phyloP scores from a whole-genome alignment of 2,113 vertebrate species.

The Coreoperca whiteheadi region DNA sequence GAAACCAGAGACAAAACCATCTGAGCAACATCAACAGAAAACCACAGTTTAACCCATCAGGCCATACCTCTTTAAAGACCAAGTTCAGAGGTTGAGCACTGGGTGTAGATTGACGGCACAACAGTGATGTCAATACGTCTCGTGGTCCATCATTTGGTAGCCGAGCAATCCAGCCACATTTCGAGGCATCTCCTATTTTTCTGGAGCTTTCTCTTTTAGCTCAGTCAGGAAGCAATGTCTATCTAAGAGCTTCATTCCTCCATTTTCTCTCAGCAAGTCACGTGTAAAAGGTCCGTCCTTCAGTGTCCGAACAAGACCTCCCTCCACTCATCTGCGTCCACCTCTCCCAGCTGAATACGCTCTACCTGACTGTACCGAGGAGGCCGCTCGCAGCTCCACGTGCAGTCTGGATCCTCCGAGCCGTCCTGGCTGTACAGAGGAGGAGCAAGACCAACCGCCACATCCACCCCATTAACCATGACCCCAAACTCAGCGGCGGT shows the following conservation, averaged over 20 bases:
- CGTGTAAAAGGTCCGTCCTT: background rate
- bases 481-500: background rate
- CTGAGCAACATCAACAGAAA: conserved; percentile 1
- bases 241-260: background rate
- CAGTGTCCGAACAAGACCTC: background rate
- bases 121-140: conserved; percentile 1
- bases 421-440: conserved; percentile 82
- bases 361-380: conserved; percentile 81
- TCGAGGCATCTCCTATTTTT: conserved; percentile 2
- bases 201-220: background rate
- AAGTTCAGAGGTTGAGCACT: conserved; percentile 15
- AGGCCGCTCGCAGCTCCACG: conserved; percentile 79
- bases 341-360: conserved; percentile 22
- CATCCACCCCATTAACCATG: conserved; percentile 23
- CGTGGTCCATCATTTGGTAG: conserved; percentile 4
- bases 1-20: background rate
- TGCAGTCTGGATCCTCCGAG: conserved; percentile 71
- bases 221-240: background rate
- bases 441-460: conserved; percentile 69
- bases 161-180: background rate
- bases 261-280: background rate
- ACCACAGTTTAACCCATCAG: background rate
- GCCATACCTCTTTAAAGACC: background rate
- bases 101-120: background rate
- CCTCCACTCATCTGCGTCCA: background rate